Conservation (phyloP, 2,888 invertebrate genomes). For the Plebejus melissa region DNA sequence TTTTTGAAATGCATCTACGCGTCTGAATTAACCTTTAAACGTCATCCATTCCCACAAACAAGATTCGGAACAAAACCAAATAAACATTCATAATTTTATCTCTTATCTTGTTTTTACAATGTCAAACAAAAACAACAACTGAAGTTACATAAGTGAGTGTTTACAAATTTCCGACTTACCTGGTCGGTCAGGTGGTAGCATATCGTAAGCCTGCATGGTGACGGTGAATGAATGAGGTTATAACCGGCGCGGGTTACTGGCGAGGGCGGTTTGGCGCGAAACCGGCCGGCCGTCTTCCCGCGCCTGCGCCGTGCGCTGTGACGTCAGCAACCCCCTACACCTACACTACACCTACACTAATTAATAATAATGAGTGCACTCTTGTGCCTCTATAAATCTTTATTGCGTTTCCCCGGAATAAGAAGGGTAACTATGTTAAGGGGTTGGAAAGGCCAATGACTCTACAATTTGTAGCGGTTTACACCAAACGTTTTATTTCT, state of each 20-base stretch:
- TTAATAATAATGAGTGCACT: slow-evolving; percentile 39
- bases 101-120: neutral
- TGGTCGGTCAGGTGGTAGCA: slow-evolving; percentile 47
- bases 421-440: slow-evolving; percentile 6
- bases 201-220: slow-evolving; percentile 54
- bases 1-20: too few species aligned
- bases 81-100: neutral
- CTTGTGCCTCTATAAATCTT: neutral
- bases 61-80: neutral
- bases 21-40: neutral
- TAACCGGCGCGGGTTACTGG: slow-evolving; percentile 49
- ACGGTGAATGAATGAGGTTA: slow-evolving; percentile 51
- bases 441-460: neutral
- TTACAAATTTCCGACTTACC: slow-evolving; percentile 49
- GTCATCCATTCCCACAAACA: neutral
- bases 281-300: slow-evolving; percentile 36
- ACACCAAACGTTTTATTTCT: neutral
- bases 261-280: slow-evolving; percentile 39
- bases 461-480: neutral
- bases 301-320: slow-evolving; percentile 59
- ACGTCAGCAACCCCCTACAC: slow-evolving; percentile 59
- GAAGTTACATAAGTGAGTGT: neutral
- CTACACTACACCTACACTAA: slow-evolving; percentile 42
- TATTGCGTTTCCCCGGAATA: neutral
- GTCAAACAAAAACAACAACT: slow-evolving; percentile 11